Conservation (phyloP, 2,113 vertebrate genomes). For the Myrmecophaga tridactyla region DNA sequence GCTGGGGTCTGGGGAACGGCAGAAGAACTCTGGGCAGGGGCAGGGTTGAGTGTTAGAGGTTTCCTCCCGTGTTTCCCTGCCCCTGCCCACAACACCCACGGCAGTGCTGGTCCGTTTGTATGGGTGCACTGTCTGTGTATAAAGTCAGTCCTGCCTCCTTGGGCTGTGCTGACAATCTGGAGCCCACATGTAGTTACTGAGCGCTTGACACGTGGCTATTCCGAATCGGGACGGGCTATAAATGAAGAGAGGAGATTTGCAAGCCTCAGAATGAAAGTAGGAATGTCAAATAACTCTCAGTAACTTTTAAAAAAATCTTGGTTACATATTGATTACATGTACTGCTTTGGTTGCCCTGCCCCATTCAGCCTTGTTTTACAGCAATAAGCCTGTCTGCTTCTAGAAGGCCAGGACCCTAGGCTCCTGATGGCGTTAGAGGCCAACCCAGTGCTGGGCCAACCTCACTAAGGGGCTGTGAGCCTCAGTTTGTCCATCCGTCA, state of each 20-base stretch:
- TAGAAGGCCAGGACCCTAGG: background rate
- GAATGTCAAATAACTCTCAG: background rate
- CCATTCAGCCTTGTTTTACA: background rate
- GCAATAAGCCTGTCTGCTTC: background rate
- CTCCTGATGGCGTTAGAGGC: background rate
- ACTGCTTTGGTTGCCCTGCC: background rate
- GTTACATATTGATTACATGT: background rate
- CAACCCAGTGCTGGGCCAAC: background rate
- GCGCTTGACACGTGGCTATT: background rate
- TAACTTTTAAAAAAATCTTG: background rate
- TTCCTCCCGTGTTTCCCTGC: background rate
- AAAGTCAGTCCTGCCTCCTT: background rate
- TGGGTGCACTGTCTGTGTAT: background rate
- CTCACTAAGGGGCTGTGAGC: background rate
- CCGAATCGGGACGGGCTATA: background rate
- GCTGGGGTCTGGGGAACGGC: background rate
- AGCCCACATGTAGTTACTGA: background rate
- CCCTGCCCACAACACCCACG: background rate
- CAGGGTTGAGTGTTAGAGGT: background rate
- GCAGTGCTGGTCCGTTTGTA: fast-evolving
- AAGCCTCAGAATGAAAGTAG: background rate
- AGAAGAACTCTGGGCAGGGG: background rate
- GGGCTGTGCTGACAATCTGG: background rate
- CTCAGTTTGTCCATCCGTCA: background rate
- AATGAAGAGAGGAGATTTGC: background rate